Percentiles rank a stretch among this genome's conserved stretches.
phyloP scores from a whole-genome alignment of 2,888 invertebrate genomes.

The Gortyna flavago region DNA sequence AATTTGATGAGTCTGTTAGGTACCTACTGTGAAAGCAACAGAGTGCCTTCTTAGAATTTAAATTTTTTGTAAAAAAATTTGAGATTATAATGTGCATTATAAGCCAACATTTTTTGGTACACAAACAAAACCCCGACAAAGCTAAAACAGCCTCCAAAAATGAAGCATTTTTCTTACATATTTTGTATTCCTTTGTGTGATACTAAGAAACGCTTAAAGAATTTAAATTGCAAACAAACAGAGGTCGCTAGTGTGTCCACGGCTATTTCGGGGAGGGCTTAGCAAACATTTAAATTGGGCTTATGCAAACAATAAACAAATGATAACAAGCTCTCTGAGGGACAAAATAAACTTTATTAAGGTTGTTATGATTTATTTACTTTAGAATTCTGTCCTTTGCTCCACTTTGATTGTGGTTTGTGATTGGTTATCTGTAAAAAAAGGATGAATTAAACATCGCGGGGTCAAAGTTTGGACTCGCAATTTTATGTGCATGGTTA shows the following conservation, averaged over 20 bases:
- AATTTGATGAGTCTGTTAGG: background rate
- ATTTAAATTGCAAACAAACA: conserved; percentile 59
- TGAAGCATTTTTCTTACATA: conserved; percentile 8
- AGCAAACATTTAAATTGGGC: conserved; percentile 84
- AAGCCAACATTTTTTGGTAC: background rate
- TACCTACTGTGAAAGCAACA: background rate
- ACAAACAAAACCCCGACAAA: background rate
- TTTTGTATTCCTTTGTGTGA: conserved; percentile 30
- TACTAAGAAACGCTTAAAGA: conserved; percentile 57
- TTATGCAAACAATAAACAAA: conserved; percentile 82
- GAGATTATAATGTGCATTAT: background rate
- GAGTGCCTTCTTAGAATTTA: background rate
- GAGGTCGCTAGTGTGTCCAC: conserved; percentile 58
- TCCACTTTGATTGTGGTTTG: conserved; percentile 64
- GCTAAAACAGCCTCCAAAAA: conserved; percentile 12
- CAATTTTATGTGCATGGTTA: conserved; percentile 43
- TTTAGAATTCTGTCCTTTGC: conserved; percentile 72
- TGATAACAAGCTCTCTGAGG: conserved; percentile 83
- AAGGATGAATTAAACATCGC: conserved; percentile 28
- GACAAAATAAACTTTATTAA: conserved; percentile 75
- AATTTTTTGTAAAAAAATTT: no score
- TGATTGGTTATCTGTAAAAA: conserved; percentile 50
- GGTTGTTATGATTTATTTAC: conserved; percentile 75
- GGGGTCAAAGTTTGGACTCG: conserved; percentile 35
- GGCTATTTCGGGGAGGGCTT: conserved; percentile 68